These are phyloP conservation scores for Notamacropus eugenii DNA, from an alignment of 2,797 vertebrate species.

Conservation along the genomic window DNA sequence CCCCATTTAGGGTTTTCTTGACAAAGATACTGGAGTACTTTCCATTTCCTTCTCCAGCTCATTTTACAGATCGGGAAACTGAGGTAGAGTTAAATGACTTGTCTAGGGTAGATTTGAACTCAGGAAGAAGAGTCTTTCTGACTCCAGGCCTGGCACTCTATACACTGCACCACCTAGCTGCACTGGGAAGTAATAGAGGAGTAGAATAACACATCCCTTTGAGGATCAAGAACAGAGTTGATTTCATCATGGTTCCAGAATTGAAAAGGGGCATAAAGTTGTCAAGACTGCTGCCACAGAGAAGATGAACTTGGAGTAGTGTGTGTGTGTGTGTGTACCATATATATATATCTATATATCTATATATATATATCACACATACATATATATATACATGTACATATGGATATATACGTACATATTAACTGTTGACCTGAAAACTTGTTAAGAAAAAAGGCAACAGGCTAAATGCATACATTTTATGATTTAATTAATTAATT, in stretches of 20 bases:
- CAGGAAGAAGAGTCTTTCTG: not conserved
- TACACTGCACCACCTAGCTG: too few relatives aligned
- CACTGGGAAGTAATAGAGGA: not conserved
- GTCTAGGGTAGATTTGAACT: not conserved
- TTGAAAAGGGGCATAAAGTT: not conserved
- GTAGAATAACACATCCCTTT: not conserved
- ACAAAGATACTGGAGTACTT: too few relatives aligned
- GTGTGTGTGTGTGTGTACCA: not conserved
- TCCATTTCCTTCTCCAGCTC: not conserved
- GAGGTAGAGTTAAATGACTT: not conserved
- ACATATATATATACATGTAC: too few relatives aligned
- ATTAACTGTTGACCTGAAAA: too few relatives aligned
- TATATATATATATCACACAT: too few relatives aligned
- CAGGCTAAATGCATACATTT: too few relatives aligned
- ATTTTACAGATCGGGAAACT: not conserved
- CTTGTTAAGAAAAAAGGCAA: too few relatives aligned
- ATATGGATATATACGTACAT: too few relatives aligned
- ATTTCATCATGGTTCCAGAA: not conserved
- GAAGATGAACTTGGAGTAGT: not conserved
- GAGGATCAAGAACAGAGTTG: not conserved
- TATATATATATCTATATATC: too few relatives aligned
- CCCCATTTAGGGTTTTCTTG: too few relatives aligned
- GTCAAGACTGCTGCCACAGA: not conserved
- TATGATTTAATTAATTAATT: too few relatives aligned
- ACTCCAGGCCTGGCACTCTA: not conserved